phyloP scores from a whole-genome alignment of 2,888 invertebrate genomes.

The Philonicus albiceps region DNA sequence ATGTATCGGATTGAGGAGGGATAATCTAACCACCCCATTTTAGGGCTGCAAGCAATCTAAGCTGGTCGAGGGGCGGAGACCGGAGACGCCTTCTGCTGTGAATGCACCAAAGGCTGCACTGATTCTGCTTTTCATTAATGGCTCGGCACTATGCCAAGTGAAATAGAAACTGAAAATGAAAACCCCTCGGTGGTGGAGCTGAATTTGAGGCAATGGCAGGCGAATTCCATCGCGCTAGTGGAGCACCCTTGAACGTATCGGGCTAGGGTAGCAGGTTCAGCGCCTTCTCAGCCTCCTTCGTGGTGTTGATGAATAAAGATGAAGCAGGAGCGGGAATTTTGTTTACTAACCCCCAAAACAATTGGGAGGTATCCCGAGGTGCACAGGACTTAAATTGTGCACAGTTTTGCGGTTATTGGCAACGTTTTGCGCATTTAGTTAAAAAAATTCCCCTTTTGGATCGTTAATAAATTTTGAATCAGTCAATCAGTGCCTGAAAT shows the following conservation, averaged over 20 bases:
- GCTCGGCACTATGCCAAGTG: not conserved
- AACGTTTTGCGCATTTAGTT: not conserved
- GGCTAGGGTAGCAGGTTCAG: not conserved
- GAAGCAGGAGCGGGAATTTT: not conserved
- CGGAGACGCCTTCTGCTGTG: not conserved
- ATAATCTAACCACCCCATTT: not conserved
- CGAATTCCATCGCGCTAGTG: not conserved
- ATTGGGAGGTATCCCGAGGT: not conserved
- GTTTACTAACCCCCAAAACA: not conserved
- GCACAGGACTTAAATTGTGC: not conserved
- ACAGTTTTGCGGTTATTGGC: not conserved
- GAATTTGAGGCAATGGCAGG: not conserved
- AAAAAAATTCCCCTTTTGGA: too few relatives aligned
- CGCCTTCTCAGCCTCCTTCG: not conserved
- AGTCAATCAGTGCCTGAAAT: too few relatives aligned
- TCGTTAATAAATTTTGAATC: too few relatives aligned
- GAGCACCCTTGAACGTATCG: not conserved
- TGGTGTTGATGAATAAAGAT: not conserved
- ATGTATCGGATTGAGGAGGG: not conserved
- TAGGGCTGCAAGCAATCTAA: not conserved
- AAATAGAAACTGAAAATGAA: conserved; percentile 12
- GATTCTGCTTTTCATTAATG: not conserved
- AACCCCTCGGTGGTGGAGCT: not conserved
- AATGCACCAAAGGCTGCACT: not conserved
- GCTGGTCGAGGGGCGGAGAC: not conserved